These are phyloP conservation scores for Agriopis aurantiaria DNA, from an alignment of 2,888 invertebrate genomes.

Conservation along the genomic window DNA sequence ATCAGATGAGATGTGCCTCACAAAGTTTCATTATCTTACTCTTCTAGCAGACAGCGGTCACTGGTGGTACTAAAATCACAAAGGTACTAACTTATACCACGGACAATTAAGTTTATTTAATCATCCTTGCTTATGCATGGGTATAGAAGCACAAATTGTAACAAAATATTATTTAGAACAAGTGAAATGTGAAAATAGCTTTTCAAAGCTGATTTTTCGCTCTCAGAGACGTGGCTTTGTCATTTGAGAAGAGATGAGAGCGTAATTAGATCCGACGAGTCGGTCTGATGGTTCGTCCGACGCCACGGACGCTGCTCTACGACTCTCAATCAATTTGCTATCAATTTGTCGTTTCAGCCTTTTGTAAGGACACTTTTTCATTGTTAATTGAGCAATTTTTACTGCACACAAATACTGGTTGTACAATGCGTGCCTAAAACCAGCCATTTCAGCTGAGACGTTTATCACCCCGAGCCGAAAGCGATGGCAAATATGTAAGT, in stretches of 20 bases:
- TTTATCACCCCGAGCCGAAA: no score
- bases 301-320: constrained; percentile 44
- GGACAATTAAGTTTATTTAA: no score
- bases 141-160: not conserved
- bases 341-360: constrained; percentile 57
- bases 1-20: no score
- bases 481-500: no score
- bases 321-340: constrained; percentile 62
- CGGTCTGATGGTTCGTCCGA: constrained; percentile 29
- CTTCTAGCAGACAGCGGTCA: no score
- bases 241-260: constrained; percentile 56
- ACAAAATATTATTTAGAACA: constrained; percentile 6
- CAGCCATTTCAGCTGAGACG: no score
- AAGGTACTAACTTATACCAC: no score
- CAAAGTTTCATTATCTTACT: no score
- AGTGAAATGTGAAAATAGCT: constrained; percentile 11
- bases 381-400: constrained; percentile 27
- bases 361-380: constrained; percentile 41
- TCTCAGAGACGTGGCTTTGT: constrained; percentile 23
- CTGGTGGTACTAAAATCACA: no score
- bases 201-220: constrained; percentile 21
- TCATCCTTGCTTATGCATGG: no score
- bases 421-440: no score
- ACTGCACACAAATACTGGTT: not conserved
- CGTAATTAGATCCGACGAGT: constrained; percentile 60